Percentiles rank a stretch among this genome's conserved stretches.
These are phyloP conservation scores for Aphidoletes aphidimyza DNA, from an alignment of 2,888 invertebrate genomes.

Conservation along the genomic window DNA sequence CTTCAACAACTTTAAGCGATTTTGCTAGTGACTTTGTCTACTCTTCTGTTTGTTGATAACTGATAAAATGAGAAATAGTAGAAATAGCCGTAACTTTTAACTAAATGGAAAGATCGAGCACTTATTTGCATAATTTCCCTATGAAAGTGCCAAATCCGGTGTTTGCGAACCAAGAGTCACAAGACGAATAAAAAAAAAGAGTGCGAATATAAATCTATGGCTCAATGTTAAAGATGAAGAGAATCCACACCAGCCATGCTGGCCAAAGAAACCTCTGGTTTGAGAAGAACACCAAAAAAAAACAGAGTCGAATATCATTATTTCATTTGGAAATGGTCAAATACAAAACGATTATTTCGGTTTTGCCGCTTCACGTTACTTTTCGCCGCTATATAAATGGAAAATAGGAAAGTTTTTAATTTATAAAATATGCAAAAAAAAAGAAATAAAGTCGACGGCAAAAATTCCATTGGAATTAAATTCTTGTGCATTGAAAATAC, in stretches of 20 bases:
- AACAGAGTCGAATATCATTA: background rate
- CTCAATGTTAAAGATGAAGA: background rate
- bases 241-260: background rate
- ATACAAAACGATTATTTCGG: slow-evolving; percentile 49
- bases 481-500: background rate
- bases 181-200: background rate
- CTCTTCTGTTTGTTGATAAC: slow-evolving; percentile 25
- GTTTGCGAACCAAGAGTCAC: background rate
- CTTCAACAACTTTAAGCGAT: background rate
- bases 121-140: background rate
- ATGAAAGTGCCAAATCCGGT: background rate
- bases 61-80: slow-evolving; percentile 31
- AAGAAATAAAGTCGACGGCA: background rate
- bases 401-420: slow-evolving; percentile 32
- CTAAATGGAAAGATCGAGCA: background rate
- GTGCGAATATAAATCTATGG: background rate
- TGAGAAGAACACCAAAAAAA: background rate
- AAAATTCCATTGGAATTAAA: slow-evolving; percentile 1
- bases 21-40: background rate
- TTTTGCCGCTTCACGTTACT: background rate
- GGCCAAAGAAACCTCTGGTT: background rate
- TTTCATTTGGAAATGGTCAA: slow-evolving; percentile 29
- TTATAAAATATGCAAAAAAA: slow-evolving; percentile 48
- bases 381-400: background rate
- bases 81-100: slow-evolving; percentile 39